A percentile compares a stretch with the other conserved stretches of the same genome.
Conservation (phyloP, 2,797 vertebrate genomes). For the Phaenicophaeus curvirostris region DNA sequence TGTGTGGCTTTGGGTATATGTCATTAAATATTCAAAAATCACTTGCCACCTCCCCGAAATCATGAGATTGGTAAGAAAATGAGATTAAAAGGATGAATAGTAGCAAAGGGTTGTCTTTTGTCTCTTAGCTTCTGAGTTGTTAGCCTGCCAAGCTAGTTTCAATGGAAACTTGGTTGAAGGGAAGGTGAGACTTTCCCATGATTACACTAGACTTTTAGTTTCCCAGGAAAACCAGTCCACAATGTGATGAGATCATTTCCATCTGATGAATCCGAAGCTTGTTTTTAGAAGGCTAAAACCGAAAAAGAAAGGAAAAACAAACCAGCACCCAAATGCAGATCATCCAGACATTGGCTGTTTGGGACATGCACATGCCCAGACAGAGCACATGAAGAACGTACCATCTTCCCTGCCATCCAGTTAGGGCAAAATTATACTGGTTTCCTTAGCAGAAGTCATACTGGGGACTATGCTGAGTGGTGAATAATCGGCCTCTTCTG, state of each 20-base stretch:
- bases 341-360: background rate
- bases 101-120: background rate
- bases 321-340: background rate
- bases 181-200: conserved; percentile 56
- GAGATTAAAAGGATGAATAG: background rate
- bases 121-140: background rate
- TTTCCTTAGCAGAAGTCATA: background rate
- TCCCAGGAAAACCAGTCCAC: conserved; percentile 20
- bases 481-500: background rate
- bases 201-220: background rate
- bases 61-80: background rate
- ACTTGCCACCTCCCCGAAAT: background rate
- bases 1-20: background rate
- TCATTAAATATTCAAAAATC: background rate
- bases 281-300: background rate
- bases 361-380: rapidly evolving
- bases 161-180: background rate
- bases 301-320: background rate
- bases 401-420: background rate
- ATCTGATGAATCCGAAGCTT: background rate
- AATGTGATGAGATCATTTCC: conserved; percentile 2
- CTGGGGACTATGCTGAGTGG: background rate
- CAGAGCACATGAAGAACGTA: rapidly evolving
- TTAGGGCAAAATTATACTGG: background rate
- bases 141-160: conserved; percentile 19